Percentiles rank a stretch among this genome's conserved stretches.
Evolutionary conservation across 2,113 vertebrate genomes (phyloP).

Genomic region (Scolopax mira): DNA sequence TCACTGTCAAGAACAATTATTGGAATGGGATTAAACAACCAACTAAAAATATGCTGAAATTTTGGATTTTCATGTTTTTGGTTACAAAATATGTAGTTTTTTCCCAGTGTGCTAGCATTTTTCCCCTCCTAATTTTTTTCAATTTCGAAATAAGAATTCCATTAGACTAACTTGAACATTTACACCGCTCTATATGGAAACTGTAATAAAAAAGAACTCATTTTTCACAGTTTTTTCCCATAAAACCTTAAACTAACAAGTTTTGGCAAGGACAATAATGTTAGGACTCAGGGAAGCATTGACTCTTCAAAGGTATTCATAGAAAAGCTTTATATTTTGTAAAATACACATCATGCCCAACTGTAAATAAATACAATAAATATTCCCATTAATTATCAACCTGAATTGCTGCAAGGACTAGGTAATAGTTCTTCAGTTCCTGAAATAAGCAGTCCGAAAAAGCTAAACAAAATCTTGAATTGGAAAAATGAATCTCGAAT

Average conservation of each 20-base stretch:
- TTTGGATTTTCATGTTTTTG: background rate
- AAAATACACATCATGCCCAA: constrained; percentile 30
- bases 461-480: constrained; percentile 49
- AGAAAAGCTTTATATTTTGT: constrained; percentile 21
- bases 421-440: constrained; percentile 37
- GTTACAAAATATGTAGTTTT: background rate
- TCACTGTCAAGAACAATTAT: background rate
- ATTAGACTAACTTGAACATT: background rate
- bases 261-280: background rate
- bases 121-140: background rate
- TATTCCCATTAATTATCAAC: constrained; percentile 68
- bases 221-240: background rate
- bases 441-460: constrained; percentile 38
- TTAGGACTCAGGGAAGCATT: background rate
- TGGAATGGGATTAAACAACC: background rate
- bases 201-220: background rate
- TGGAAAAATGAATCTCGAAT: constrained; percentile 5
- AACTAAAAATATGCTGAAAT: background rate
- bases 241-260: background rate
- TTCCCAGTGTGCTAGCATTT: background rate
- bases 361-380: constrained; percentile 66
- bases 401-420: constrained; percentile 57
- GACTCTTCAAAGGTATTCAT: background rate
- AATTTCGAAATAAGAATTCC: background rate
- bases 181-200: background rate